Base-by-base conservation (phyloP, 2,113 vertebrate genomes). In the Poeciliopsis prolifica region DNA sequence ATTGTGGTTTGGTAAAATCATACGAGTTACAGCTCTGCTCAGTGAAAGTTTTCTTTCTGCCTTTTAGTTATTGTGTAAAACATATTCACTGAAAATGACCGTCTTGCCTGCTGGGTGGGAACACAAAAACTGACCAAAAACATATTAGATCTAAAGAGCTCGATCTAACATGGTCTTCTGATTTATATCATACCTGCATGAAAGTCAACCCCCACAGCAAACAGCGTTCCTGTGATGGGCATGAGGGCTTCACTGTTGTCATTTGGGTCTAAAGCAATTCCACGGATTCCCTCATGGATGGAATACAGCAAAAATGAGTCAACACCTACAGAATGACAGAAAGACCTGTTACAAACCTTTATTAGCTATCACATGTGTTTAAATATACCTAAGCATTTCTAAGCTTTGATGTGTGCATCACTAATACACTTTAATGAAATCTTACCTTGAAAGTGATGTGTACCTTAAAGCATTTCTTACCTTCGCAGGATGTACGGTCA, bases 281-380 rank as follows among this genome's bases (percentile, higher is more conserved):
- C 98, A 60, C 97, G 92, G 84, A 99, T 96, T 80, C 97, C 98
- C 93, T 99, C 98, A 66, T 99, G 96, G 79, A 98, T 94, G 68
- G 98, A 99, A 80, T 99, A 99, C 96, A 99, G 97, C 31, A 99
- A 93, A 89, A 99, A 99, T 13, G 97, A 97, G 73, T 97, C 97
- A 81, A 99, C 94, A 74, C 98, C 98, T 99, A 70, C 19, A 74
- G 51, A 72, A 68, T 67, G n/a, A 63, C 58, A 78, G 10, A 31
- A 71, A 15, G 0, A 44, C 35, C 26, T 7, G 11, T 71, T 72
- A 67, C n/a, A 28, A 28, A 44, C 28, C 14, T 42, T 66, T 31
- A 62, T 62, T 7, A 30, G 35, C 10, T n/a, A 65, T 5, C 5
- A 54, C 40, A 19, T 8, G 24, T 22, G 1, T 42, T 13, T 42